Evolutionary conservation across 2,888 invertebrate genomes (phyloP).

Genomic region (Cheilosia scutellata): DNA sequence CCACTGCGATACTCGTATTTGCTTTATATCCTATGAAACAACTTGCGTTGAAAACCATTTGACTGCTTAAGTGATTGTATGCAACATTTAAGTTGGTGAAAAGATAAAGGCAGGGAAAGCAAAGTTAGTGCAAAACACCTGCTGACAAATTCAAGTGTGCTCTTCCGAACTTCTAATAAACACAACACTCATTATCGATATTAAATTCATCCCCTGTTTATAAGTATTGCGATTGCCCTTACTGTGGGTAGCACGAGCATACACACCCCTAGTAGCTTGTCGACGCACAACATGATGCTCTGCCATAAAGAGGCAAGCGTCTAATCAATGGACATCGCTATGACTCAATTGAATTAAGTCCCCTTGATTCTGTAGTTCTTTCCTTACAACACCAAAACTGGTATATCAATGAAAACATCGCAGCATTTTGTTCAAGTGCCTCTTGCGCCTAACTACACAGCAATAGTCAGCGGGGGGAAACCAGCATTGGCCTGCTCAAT

Average conservation of each 20-base stretch:
- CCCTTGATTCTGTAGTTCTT: conserved; percentile 77
- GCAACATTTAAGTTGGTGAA: conserved; percentile 61
- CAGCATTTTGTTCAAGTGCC: conserved; percentile 71
- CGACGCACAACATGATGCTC: conserved; percentile 79
- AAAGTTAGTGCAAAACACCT: conserved; percentile 81
- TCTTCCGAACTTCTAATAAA: conserved; percentile 75
- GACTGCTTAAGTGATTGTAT: conserved; percentile 60
- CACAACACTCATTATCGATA: conserved; percentile 76
- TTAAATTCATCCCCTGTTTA: conserved; percentile 76
- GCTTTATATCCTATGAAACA: conserved; percentile 38
- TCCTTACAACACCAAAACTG: conserved; percentile 67
- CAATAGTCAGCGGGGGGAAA: conserved; percentile 67
- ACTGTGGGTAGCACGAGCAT: conserved; percentile 47
- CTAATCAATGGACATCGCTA: conserved; percentile 76
- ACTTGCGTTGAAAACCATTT: conserved; percentile 57
- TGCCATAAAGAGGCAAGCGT: conserved; percentile 72
- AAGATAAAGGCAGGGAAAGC: conserved; percentile 46
- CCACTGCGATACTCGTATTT: conserved; percentile 32
- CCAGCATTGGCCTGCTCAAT: conserved; percentile 78
- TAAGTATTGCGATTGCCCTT: conserved; percentile 69
- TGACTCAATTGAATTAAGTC: conserved; percentile 79
- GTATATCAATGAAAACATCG: conserved; percentile 71
- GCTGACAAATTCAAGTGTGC: conserved; percentile 84
- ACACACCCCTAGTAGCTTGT: conserved; percentile 64
- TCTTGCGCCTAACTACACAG: conserved; percentile 59